Evolutionary conservation across 2,888 invertebrate genomes (phyloP).

Genomic region (Deroplatys truncata): DNA sequence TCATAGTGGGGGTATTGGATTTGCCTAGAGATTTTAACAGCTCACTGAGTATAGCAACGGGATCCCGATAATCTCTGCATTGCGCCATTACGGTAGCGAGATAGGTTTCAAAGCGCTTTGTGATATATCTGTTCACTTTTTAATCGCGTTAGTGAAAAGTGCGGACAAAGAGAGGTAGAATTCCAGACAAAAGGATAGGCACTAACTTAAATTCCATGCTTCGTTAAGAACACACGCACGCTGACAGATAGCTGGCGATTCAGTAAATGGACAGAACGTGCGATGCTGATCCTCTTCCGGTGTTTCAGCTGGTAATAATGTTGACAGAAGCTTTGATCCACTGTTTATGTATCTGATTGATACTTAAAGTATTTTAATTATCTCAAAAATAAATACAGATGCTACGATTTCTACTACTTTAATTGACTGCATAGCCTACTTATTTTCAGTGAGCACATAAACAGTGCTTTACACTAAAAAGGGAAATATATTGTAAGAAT

Average conservation of each 20-base stretch:
- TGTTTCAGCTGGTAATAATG: background rate
- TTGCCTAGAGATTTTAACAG: background rate
- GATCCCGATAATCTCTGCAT: background rate
- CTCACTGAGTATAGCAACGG: background rate
- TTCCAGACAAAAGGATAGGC: background rate
- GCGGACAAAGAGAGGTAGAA: background rate
- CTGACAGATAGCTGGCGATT: background rate
- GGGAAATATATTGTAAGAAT: too few relatives aligned
- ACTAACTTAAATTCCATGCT: background rate
- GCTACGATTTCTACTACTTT: too few relatives aligned
- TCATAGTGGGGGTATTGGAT: background rate
- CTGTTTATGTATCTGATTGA: background rate
- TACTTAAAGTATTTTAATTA: background rate
- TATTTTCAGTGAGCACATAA: too few relatives aligned
- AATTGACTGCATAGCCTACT: too few relatives aligned
- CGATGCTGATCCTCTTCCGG: background rate
- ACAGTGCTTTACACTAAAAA: too few relatives aligned
- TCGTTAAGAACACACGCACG: background rate
- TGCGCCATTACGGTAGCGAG: background rate
- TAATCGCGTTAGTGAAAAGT: background rate
- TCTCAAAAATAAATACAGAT: too few relatives aligned
- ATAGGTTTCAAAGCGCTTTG: background rate
- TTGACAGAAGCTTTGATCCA: background rate
- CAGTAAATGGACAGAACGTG: background rate
- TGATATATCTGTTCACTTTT: background rate